phyloP scores from a whole-genome alignment of 2,888 invertebrate species.

The Eupithecia dodoneata region DNA sequence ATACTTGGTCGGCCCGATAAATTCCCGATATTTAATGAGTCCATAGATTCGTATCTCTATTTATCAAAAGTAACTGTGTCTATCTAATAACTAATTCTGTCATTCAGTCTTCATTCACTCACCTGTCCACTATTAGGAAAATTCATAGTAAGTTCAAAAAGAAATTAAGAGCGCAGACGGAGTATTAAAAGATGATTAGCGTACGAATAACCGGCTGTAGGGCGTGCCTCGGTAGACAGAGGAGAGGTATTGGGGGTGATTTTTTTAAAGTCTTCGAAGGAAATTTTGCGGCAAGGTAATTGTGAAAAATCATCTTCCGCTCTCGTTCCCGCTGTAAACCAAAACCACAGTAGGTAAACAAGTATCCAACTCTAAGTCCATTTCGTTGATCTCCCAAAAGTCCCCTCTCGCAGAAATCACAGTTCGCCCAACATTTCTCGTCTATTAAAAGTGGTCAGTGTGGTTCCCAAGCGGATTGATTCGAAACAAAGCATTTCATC shows the following conservation, averaged over 20 bases:
- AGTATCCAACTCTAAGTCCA: not conserved
- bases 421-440: conserved; percentile 34
- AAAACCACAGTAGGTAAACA: not conserved
- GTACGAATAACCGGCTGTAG: not conserved
- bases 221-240: too few relatives aligned
- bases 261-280: too few relatives aligned
- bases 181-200: not conserved
- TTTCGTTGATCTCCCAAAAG: conserved; percentile 1
- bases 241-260: too few relatives aligned
- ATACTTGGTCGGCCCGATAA: too few relatives aligned
- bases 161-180: too few relatives aligned
- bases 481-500: conserved; percentile 22
- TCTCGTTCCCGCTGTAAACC: not conserved
- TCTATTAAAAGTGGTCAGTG: conserved; percentile 24
- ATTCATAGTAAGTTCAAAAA: too few relatives aligned
- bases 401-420: conserved; percentile 15
- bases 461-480: conserved; percentile 44
- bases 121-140: too few relatives aligned
- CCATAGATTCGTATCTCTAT: too few relatives aligned
- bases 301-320: not conserved
- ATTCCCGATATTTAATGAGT: too few relatives aligned
- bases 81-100: too few relatives aligned
- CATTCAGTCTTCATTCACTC: too few relatives aligned
- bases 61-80: too few relatives aligned
- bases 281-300: not conserved